Conservation (phyloP, 2,797 vertebrate genomes). For the Crossoptilon crossoptilon region DNA sequence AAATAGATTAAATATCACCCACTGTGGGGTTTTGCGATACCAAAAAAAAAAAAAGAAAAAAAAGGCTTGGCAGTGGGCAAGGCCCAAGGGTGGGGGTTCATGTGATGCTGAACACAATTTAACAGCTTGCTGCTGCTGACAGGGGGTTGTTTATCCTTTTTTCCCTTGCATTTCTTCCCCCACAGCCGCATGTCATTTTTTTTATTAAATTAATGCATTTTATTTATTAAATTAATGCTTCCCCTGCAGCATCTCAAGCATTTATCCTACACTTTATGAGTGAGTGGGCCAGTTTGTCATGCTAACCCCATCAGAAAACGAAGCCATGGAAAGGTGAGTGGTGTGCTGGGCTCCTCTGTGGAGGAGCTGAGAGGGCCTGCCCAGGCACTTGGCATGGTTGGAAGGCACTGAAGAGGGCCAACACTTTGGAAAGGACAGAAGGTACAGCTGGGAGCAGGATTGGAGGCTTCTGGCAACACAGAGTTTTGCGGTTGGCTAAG, state of each 20-base stretch:
- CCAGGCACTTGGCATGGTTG: neutral
- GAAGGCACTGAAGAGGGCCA: neutral
- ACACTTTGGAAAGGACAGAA: neutral
- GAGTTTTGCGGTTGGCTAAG: neutral
- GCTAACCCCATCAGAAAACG: neutral
- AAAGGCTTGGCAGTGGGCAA: neutral
- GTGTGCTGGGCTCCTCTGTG: neutral
- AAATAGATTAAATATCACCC: slow-evolving; percentile 37
- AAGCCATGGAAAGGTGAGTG: neutral
- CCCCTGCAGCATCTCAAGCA: neutral
- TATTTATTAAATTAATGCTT: no score
- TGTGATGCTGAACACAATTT: neutral
- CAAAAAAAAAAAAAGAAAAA: neutral
- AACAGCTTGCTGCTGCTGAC: slow-evolving; percentile 23
- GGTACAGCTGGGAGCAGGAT: neutral
- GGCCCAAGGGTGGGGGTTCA: neutral
- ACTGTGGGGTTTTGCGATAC: neutral
- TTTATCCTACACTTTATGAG: neutral
- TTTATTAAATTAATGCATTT: no score
- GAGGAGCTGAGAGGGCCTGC: neutral
- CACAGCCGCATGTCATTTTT: neutral
- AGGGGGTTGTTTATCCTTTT: neutral
- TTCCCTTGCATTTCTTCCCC: neutral
- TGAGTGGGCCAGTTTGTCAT: neutral
- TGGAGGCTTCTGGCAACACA: neutral